Evolutionary conservation across 2,113 vertebrate species (phyloP), one percentile per base, ranked within the genome.

Genomic region (Coptodon bakossiorum): DNA sequence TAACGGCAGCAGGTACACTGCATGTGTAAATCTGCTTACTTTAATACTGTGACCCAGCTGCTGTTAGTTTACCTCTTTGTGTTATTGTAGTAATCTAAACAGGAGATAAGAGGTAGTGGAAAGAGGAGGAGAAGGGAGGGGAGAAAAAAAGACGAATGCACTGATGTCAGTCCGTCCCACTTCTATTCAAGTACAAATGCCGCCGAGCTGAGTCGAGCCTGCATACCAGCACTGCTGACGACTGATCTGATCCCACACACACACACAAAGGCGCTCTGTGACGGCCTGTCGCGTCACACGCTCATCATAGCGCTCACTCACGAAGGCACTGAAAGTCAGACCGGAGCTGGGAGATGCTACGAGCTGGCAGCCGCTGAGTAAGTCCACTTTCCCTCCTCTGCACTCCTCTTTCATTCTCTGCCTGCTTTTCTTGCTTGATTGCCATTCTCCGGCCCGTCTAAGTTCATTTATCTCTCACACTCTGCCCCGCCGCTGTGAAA

Each of bases 151-250:
- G 61, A 88, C 19, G 22, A 81, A 66, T 89, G 92, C 88, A 40
- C 83, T 92, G 93, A 95, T 95, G 94, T 95, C 95, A 94, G 89
- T 76, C 92, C 92, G 45, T 53, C 93, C 94, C 94, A 95, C 95
- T 95, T 43, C 89, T 89, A 85, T 84, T 90, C 94, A 82, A 52
- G 88, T 92, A 92, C 78, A 94, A 93, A 96, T 89, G 86, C 88
- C 86, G 86, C 85, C 80, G 84, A 90, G 86, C 81, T 50, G 78
- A 81, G 89, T 82, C 71, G 87, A 82, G 87, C 40, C 71, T 90
- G 86, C 93, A 91, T 90, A 86, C 93, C 88, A 87, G 81, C 84
- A 68, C 90, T 83, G 87, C 89, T 89, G 88, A 90, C 76, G 80
- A 86, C 90, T 86, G 85, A 86, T 63, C 90, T 88, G 86, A 87